Conservation (phyloP, 2,113 vertebrate species). For the Lates calcarifer region DNA sequence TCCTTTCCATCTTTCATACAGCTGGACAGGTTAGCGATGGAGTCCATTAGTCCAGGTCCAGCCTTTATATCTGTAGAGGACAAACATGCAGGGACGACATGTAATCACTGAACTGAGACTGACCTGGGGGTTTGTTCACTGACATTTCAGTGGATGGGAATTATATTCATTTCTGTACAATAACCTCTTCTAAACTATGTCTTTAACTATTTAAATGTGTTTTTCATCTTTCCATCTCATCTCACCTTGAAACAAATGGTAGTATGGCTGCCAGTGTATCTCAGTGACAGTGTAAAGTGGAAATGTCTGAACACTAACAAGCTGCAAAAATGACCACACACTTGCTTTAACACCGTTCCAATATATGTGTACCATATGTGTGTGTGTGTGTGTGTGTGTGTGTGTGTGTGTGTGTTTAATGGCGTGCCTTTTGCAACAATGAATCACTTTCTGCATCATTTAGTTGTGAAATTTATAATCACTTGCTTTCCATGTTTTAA, state of each 20-base stretch:
- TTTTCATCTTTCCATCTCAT: background rate
- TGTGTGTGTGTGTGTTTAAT: no score
- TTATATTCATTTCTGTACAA: background rate
- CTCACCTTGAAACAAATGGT: background rate
- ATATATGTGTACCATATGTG: no score
- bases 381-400: no score
- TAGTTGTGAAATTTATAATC: no score
- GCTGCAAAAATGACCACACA: background rate
- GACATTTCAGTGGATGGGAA: background rate
- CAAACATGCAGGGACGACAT: background rate
- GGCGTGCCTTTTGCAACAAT: no score
- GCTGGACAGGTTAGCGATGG: constrained; percentile 87
- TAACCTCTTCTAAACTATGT: background rate
- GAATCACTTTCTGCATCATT: no score
- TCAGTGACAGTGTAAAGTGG: background rate
- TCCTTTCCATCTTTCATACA: constrained; percentile 89
- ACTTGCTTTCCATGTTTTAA: no score
- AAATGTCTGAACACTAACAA: background rate
- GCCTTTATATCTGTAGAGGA: constrained; percentile 88
- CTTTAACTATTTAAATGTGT: no score
- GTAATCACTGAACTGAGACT: background rate
- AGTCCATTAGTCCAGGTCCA: constrained; percentile 85
- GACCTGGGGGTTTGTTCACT: background rate
- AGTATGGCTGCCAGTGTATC: no score
- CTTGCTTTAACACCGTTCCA: background rate